Conservation (phyloP, 2,888 invertebrate species). For the Thelaira solivaga region DNA sequence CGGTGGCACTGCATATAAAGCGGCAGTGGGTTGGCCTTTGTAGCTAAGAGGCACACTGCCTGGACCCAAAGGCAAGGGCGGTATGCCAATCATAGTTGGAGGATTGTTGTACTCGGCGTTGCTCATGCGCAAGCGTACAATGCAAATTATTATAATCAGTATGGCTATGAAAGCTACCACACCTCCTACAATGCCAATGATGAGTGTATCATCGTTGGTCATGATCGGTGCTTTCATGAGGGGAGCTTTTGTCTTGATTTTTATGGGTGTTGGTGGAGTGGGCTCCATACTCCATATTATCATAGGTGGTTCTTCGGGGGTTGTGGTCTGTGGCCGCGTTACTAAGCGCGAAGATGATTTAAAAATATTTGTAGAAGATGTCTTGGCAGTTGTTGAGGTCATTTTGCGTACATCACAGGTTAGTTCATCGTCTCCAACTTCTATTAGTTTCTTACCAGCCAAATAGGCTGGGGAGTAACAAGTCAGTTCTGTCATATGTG, state of each 20-base stretch:
- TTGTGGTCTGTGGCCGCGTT: slow-evolving; percentile 76
- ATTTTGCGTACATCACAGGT: slow-evolving; percentile 86
- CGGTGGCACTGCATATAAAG: slow-evolving; percentile 81
- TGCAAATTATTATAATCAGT: slow-evolving; percentile 91
- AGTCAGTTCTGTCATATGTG: slow-evolving; percentile 80
- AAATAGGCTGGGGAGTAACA: slow-evolving; percentile 86
- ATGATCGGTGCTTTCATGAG: slow-evolving; percentile 82
- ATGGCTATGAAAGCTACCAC: slow-evolving; percentile 94
- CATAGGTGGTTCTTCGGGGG: slow-evolving; percentile 86
- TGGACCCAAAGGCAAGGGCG: slow-evolving; percentile 78
- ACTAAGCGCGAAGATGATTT: slow-evolving; percentile 77
- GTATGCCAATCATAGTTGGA: slow-evolving; percentile 81
- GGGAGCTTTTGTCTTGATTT: slow-evolving; percentile 79
- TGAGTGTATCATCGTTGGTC: slow-evolving; percentile 93
- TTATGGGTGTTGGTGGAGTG: slow-evolving; percentile 80
- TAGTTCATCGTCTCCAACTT: slow-evolving; percentile 88
- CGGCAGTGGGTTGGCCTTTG: slow-evolving; percentile 77
- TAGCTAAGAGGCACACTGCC: slow-evolving; percentile 80
- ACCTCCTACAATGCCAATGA: slow-evolving; percentile 95
- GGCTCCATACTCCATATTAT: slow-evolving; percentile 94
- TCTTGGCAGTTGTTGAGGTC: slow-evolving; percentile 70
- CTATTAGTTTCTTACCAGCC: slow-evolving; percentile 82
- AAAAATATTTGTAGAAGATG: slow-evolving; percentile 66
- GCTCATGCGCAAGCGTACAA: slow-evolving; percentile 86
- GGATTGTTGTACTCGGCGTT: slow-evolving; percentile 83